These are phyloP conservation scores for Chondrilla cf. caribensis DNA, from an alignment of 37 sponge, comb jelly and placozoan genomes.

Conservation along the genomic window DNA sequence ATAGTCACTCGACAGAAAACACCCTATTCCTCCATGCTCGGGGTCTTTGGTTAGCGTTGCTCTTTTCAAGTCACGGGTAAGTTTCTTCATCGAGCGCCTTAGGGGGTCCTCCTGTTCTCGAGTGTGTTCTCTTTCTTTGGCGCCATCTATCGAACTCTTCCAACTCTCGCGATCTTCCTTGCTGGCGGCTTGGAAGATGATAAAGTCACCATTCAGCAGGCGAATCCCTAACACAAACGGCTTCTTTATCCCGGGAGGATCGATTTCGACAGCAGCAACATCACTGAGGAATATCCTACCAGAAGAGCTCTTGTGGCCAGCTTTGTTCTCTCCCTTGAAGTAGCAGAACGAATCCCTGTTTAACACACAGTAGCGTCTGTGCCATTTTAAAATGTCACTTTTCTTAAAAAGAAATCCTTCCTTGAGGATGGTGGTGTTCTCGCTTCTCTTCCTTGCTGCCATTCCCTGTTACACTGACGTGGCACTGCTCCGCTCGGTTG, in stretches of 20 bases:
- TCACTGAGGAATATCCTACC: constrained; percentile 9
- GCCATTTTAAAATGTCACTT: constrained; percentile 13
- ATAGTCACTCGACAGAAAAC: constrained; percentile 4
- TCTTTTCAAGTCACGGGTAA: neutral
- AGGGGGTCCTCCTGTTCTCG: constrained; percentile 14
- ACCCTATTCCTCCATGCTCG: neutral
- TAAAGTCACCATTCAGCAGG: neutral
- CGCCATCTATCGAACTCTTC: neutral
- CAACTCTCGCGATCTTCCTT: constrained; percentile 18
- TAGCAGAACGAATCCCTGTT: constrained; percentile 20
- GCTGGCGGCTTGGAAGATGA: constrained; percentile 17
- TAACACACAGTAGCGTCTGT: constrained; percentile 1
- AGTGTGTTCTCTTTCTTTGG: neutral
- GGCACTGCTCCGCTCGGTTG: neutral
- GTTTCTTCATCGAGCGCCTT: neutral
- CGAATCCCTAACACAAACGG: constrained; percentile 4
- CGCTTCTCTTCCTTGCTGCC: neutral
- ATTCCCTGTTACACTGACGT: no score
- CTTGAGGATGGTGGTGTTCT: neutral
- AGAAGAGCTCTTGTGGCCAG: neutral
- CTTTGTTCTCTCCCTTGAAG: neutral
- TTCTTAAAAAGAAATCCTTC: constrained; percentile 23
- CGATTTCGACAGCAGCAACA: neutral
- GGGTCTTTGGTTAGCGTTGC: constrained; percentile 1
- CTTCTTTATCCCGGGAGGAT: neutral